A percentile compares a stretch with the other conserved stretches of the same genome.
Conservation (phyloP, 2,797 vertebrate genomes). For the Manis pentadactyla region DNA sequence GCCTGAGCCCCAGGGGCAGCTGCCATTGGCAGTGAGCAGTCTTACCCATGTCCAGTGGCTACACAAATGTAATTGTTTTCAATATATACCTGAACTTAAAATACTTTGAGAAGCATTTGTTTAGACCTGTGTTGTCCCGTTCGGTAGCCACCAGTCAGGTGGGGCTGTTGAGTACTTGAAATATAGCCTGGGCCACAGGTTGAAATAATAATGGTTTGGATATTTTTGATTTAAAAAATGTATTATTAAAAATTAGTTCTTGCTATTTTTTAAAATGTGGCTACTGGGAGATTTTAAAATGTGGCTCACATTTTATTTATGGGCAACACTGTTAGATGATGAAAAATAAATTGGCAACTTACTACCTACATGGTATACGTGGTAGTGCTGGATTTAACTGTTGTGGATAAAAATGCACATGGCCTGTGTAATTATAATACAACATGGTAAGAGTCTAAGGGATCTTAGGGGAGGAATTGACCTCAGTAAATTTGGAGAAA, state of each 20-base stretch:
- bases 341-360: background rate
- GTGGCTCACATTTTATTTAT: background rate
- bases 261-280: conserved; percentile 20
- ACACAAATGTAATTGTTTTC: background rate
- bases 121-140: background rate
- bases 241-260: background rate
- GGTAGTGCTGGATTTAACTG: background rate
- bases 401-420: background rate
- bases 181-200: background rate
- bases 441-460: background rate
- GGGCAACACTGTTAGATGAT: background rate
- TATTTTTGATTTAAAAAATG: conserved; percentile 3
- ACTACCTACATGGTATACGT: background rate
- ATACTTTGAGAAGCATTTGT: background rate
- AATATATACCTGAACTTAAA: background rate
- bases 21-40: background rate
- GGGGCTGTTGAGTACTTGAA: background rate
- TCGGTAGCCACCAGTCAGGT: background rate
- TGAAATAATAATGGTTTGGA: background rate
- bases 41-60: background rate
- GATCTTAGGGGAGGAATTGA: background rate
- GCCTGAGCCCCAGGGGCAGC: background rate
- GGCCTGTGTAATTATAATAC: background rate
- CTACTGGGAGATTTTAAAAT: background rate
- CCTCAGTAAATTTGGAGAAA: conserved; percentile 27